Conservation (phyloP, 2,888 invertebrate species). For the Acanthosoma haemorrhoidale region DNA sequence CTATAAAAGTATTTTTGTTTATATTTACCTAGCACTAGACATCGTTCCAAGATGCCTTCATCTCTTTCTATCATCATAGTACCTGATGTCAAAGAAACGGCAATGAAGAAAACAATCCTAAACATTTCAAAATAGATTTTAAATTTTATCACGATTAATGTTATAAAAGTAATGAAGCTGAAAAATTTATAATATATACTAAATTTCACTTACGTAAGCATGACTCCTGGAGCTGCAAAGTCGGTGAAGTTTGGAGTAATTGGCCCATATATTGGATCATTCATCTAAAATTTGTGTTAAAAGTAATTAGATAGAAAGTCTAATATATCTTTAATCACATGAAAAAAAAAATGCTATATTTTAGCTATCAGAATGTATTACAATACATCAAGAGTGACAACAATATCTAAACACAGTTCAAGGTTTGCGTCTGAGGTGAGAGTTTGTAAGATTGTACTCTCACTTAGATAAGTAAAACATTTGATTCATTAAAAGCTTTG, state of each 20-base stretch:
- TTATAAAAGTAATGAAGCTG: not conserved
- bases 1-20: no score
- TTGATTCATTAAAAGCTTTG: no score
- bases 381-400: no score
- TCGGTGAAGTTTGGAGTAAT: constrained; percentile 80
- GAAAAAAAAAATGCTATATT: not conserved
- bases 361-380: no score
- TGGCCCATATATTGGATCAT: constrained; percentile 69
- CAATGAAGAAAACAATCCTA: constrained; percentile 88
- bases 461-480: no score
- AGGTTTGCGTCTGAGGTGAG: no score
- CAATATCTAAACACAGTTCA: no score
- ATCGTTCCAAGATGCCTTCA: constrained; percentile 84
- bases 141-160: constrained; percentile 25
- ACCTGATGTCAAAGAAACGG: constrained; percentile 86
- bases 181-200: not conserved
- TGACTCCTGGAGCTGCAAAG: constrained; percentile 89
- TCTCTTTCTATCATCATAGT: constrained; percentile 83
- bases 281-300: constrained; percentile 52
- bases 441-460: no score
- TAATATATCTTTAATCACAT: not conserved
- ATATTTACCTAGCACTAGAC: constrained; percentile 74
- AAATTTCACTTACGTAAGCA: constrained; percentile 65
- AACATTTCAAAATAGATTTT: constrained; percentile 41
- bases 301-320: not conserved